Evolutionary conservation across 2,888 invertebrate genomes (phyloP), one percentile per base, ranked within the genome.

Genomic region (Cloeon dipterum): DNA sequence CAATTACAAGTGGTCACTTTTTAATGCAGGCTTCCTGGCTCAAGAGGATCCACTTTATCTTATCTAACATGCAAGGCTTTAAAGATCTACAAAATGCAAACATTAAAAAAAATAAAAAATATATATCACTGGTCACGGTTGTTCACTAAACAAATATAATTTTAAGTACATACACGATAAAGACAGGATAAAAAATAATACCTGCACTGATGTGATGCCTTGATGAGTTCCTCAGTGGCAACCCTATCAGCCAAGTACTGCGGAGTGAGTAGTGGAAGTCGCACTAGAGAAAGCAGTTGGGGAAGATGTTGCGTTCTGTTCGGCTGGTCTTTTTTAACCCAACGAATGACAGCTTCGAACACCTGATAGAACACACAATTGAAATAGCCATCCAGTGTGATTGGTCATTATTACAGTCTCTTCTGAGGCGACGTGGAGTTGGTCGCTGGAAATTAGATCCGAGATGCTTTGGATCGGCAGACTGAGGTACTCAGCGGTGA

Each of bases 161-260:
- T n/a, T n/a, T n/a, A n/a, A n/a, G n/a, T n/a, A n/a, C n/a, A n/a
- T n/a, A n/a, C n/a, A n/a, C n/a, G n/a, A n/a, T n/a, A n/a, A n/a
- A n/a, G n/a, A n/a, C n/a, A n/a, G n/a, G n/a, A n/a, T n/a, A n/a
- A n/a, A n/a, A n/a, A n/a, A n/a, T n/a, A n/a, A n/a, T 51, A 72
- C 65, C 81, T 65, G 61, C 83, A 83, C 49, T 72, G 70, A 49
- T 79, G 74, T 18, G 78, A 83, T 29, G 67, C 69, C 45, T 74
- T 65, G 42, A 85, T 70, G 3, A 81, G 57, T 45, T 75, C 74
- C 52, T 83, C 81, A 14, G 75, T 74, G 3, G 77, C 75, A 11
- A 85, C 79, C 37, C 70, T 58, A 57, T 85, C 83, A 3, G 79
- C 74, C 34, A 88, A 59, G 55, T 75, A 85, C 47, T 79, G 72